Percentiles rank a stretch among this genome's conserved stretches.
phyloP scores from a whole-genome alignment of 2,113 vertebrate species.

The Alectura lathami region DNA sequence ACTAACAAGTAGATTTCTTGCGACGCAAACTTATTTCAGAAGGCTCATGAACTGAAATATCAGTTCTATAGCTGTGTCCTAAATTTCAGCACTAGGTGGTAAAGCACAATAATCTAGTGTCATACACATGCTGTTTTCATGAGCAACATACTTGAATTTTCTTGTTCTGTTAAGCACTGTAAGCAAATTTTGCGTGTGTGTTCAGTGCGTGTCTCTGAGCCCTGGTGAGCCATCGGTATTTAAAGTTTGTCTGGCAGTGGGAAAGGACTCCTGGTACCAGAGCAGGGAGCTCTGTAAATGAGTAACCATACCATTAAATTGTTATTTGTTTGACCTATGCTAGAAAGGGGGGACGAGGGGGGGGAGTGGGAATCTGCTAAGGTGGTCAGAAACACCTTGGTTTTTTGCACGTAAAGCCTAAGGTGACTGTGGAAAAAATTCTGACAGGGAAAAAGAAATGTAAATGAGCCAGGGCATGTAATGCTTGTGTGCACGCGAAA shows the following conservation, averaged over 20 bases:
- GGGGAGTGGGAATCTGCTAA: neutral
- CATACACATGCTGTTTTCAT: neutral
- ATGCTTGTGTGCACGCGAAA: constrained; percentile 49
- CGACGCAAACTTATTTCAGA: neutral
- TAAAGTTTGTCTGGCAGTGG: constrained; percentile 34
- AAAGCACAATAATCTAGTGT: neutral
- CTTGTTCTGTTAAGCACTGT: neutral
- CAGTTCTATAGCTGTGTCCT: neutral
- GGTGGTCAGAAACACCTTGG: constrained; percentile 5
- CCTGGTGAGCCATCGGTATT: constrained; percentile 17
- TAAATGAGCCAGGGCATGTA: constrained; percentile 24
- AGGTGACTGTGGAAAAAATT: constrained; percentile 6
- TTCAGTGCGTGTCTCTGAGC: neutral
- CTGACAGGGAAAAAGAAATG: constrained; percentile 12
- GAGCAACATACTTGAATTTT: neutral
- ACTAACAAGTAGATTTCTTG: neutral
- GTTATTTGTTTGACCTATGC: constrained; percentile 65
- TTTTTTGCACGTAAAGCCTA: neutral
- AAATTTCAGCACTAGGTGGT: neutral
- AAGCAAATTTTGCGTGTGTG: neutral
- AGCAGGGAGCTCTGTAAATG: constrained; percentile 67
- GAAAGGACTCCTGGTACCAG: neutral
- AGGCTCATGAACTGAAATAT: neutral
- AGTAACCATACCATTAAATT: constrained; percentile 76
- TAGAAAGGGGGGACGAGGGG: neutral